Evolutionary conservation across 2,113 vertebrate species (phyloP).

Genomic region (Orycteropus afer): DNA sequence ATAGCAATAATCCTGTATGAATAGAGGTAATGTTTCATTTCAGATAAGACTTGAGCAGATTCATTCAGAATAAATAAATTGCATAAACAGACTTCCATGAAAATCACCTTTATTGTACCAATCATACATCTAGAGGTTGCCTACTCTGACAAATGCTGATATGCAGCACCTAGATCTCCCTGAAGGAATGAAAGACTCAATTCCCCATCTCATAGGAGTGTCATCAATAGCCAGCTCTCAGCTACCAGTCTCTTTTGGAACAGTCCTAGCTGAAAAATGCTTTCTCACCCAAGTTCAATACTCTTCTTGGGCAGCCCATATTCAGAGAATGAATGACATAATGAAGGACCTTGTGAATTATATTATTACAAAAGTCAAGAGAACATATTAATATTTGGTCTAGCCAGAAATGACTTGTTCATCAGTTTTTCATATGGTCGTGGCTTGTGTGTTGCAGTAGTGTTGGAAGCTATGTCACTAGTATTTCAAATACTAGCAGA

Average conservation of each 20-base stretch:
- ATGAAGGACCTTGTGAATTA: too few relatives aligned
- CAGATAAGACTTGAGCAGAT: background rate
- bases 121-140: background rate
- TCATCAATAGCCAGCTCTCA: background rate
- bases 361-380: too few relatives aligned
- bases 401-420: too few relatives aligned
- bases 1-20: background rate
- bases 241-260: background rate
- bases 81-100: background rate
- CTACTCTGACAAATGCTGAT: background rate
- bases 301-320: background rate
- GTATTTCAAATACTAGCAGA: too few relatives aligned
- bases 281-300: background rate
- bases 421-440: too few relatives aligned
- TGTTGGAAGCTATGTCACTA: too few relatives aligned
- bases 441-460: too few relatives aligned
- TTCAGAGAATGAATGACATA: background rate
- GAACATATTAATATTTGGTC: too few relatives aligned
- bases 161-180: background rate
- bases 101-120: background rate
- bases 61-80: background rate
- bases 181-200: background rate
- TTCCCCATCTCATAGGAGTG: background rate
- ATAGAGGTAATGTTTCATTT: background rate
- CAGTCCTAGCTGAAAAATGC: background rate